A percentile compares a stretch with the other conserved stretches of the same genome.
These are phyloP conservation scores for Coracias cyanogaster DNA, from an alignment of 2,797 vertebrate genomes.

Conservation along the genomic window DNA sequence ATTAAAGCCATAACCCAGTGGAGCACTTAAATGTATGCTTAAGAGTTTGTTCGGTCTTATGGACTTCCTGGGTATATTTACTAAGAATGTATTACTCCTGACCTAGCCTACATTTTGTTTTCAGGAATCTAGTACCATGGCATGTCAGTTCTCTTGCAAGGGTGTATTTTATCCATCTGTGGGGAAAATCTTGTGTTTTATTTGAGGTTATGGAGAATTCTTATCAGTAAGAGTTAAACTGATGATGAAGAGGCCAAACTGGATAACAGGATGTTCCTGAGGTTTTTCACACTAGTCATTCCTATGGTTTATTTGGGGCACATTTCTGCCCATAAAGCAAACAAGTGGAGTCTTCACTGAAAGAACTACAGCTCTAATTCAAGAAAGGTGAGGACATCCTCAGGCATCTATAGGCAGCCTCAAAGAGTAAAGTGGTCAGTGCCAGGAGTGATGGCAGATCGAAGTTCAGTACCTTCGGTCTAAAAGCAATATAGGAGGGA, in stretches of 20 bases:
- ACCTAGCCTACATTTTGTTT: not conserved
- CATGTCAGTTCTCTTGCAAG: not conserved
- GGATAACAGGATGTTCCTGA: not conserved
- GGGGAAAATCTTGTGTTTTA: not conserved
- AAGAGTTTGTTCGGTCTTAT: not conserved
- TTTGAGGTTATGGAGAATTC: not conserved
- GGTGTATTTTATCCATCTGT: not conserved
- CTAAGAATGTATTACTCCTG: not conserved
- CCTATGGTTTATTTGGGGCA: not conserved
- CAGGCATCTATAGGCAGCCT: not conserved
- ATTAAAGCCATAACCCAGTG: conserved; percentile 15
- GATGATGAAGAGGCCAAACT: not conserved
- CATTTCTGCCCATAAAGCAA: not conserved
- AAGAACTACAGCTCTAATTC: not conserved
- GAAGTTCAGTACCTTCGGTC: not conserved
- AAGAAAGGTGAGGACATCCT: not conserved
- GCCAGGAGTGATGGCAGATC: not conserved
- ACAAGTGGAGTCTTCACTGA: not conserved
- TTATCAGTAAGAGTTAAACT: not conserved
- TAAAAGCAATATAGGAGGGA: not conserved
- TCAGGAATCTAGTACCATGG: not conserved
- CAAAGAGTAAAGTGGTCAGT: not conserved
- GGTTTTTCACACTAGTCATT: not conserved
- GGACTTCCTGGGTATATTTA: not conserved
- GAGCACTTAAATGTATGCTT: not conserved